Evolutionary conservation across 2,113 vertebrate genomes (phyloP).

Genomic region (Pseudopipra pipra): DNA sequence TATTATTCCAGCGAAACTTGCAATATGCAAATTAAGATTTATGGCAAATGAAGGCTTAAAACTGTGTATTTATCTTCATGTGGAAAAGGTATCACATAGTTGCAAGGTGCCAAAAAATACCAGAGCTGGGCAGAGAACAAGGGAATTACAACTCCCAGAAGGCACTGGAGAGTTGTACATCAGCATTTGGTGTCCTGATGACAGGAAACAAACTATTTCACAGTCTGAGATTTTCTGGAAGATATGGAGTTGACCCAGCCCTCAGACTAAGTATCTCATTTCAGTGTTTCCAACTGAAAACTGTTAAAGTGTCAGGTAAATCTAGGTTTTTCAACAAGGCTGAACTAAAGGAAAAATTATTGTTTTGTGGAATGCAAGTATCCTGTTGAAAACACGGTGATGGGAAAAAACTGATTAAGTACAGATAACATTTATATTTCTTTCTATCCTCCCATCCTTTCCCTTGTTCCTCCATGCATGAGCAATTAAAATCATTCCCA

Average conservation of each 20-base stretch:
- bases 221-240: constrained; percentile 55
- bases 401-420: neutral
- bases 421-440: constrained; percentile 5
- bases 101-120: constrained; percentile 24
- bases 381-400: constrained; percentile 19
- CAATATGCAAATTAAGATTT: constrained; percentile 54
- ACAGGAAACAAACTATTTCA: constrained; percentile 62
- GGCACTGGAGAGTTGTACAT: constrained; percentile 20
- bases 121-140: constrained; percentile 24
- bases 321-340: constrained; percentile 21
- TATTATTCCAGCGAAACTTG: constrained; percentile 15
- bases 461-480: neutral
- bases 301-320: constrained; percentile 41
- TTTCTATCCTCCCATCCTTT: neutral
- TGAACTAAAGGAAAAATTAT: neutral
- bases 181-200: constrained; percentile 49
- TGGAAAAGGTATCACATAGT: neutral
- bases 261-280: constrained; percentile 16
- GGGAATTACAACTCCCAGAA: neutral
- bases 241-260: constrained; percentile 21
- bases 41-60: constrained; percentile 7
- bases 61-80: neutral
- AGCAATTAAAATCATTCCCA: neutral
- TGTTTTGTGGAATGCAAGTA: neutral
- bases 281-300: constrained; percentile 31